These are phyloP conservation scores for Otolemur garnettii DNA, from an alignment of 2,113 vertebrate genomes.

Conservation along the genomic window DNA sequence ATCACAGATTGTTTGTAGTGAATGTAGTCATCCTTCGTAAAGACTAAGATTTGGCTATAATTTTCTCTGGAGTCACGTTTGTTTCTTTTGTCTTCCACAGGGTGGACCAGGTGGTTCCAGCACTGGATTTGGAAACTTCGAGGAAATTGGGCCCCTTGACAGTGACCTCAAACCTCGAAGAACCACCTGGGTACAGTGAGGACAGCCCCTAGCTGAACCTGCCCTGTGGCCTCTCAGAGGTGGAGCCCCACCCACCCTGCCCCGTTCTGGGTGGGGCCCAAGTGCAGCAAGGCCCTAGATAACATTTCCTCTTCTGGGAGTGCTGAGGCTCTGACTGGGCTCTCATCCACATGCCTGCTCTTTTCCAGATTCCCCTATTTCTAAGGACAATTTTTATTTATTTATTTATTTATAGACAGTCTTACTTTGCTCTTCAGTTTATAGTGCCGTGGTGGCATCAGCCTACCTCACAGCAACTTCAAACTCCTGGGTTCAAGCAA, in stretches of 20 bases:
- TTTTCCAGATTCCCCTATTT: neutral
- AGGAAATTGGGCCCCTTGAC: slow-evolving; percentile 95
- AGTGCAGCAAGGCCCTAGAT: fast-evolving
- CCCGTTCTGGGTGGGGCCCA: neutral
- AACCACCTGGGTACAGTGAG: slow-evolving; percentile 93
- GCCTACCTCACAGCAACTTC: too few species aligned
- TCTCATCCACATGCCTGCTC: neutral
- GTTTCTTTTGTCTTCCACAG: slow-evolving; percentile 83
- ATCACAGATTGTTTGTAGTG: neutral
- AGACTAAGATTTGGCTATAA: neutral
- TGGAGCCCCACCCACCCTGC: fast-evolving
- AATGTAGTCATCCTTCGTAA: neutral
- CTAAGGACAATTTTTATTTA: neutral
- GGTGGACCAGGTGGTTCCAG: slow-evolving; percentile 97
- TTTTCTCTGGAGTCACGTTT: neutral
- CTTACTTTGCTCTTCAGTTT: too few species aligned
- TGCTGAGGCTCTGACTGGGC: neutral
- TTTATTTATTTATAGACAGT: too few species aligned
- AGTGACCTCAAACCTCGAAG: slow-evolving; percentile 90
- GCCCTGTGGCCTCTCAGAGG: neutral
- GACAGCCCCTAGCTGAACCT: neutral
- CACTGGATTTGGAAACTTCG: slow-evolving; percentile 97
- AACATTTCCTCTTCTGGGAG: fast-evolving
- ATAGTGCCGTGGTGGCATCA: too few species aligned
- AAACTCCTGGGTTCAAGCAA: too few species aligned